A percentile compares a stretch with the other conserved stretches of the same genome.
Evolutionary conservation across 2,113 vertebrate genomes (phyloP).

Genomic region (Typhlomys cinereus): DNA sequence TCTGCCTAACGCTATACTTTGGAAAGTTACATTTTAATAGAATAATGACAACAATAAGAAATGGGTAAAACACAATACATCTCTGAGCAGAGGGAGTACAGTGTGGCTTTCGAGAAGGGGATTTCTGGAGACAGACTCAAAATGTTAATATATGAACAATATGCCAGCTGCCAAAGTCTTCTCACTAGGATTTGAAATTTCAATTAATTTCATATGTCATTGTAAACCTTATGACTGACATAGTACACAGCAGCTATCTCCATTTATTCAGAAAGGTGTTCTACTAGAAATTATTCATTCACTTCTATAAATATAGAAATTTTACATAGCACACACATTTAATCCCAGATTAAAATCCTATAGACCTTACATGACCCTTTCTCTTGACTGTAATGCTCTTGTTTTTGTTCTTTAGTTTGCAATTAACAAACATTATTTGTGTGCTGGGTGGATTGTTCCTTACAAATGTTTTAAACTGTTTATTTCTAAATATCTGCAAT

Average conservation of each 20-base stretch:
- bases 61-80: background rate
- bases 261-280: background rate
- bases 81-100: background rate
- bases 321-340: background rate
- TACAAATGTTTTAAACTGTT: background rate
- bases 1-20: constrained; percentile 21
- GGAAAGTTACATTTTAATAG: constrained; percentile 41
- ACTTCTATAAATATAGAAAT: background rate
- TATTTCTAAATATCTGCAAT: background rate
- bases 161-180: background rate
- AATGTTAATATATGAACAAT: constrained; percentile 16
- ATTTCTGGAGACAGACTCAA: background rate
- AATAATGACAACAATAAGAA: background rate
- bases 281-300: background rate
- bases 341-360: background rate
- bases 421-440: background rate
- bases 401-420: background rate
- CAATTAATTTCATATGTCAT: background rate
- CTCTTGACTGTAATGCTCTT: background rate
- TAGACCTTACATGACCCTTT: background rate
- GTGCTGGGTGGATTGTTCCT: background rate
- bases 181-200: background rate
- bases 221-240: background rate
- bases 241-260: background rate
- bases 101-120: background rate